Conservation (phyloP, 2,888 invertebrate species). For the Drosophila vallismaia region DNA sequence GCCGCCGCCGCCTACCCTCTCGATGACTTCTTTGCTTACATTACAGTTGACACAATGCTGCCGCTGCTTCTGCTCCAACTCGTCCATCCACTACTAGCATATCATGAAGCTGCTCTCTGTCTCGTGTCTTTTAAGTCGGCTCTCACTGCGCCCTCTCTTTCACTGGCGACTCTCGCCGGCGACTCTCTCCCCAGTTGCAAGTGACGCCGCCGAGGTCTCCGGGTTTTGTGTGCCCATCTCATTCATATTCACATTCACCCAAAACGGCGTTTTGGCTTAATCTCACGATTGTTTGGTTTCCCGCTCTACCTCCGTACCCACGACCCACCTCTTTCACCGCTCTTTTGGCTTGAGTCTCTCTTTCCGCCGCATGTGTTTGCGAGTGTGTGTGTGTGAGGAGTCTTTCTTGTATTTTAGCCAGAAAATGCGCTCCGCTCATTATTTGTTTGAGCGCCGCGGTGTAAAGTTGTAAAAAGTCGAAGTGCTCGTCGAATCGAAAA, state of each 20-base stretch:
- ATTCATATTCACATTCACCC: conserved; percentile 80
- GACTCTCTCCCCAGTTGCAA: conserved; percentile 59
- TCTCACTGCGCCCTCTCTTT: conserved; percentile 38
- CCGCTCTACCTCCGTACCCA: conserved; percentile 47
- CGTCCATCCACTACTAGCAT: conserved; percentile 66
- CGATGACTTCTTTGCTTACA: conserved; percentile 66
- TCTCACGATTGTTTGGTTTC: conserved; percentile 79
- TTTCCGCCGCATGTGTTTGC: conserved; percentile 55
- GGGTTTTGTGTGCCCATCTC: conserved; percentile 60
- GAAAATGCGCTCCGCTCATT: conserved; percentile 81
- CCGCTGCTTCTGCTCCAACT: conserved; percentile 68
- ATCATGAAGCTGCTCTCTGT: conserved; percentile 21
- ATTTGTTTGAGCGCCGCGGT: conserved; percentile 83
- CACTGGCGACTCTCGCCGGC: conserved; percentile 32
- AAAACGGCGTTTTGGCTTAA: conserved; percentile 79
- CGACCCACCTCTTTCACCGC: conserved; percentile 3
- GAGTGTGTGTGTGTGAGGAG: conserved; percentile 65
- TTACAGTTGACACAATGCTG: conserved; percentile 75
- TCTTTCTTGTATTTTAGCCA: conserved; percentile 78
- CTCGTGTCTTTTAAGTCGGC: conserved; percentile 23
- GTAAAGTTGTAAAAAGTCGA: conserved; percentile 83
- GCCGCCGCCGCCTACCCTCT: conserved; percentile 7
- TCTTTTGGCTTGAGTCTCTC: conserved; percentile 57
- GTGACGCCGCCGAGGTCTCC: conserved; percentile 54
- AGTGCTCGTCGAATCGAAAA: conserved; percentile 58